Base-by-base conservation (phyloP, 64 coral and sea anemone genomes). In the Hydrozoanthus tunicans region DNA sequence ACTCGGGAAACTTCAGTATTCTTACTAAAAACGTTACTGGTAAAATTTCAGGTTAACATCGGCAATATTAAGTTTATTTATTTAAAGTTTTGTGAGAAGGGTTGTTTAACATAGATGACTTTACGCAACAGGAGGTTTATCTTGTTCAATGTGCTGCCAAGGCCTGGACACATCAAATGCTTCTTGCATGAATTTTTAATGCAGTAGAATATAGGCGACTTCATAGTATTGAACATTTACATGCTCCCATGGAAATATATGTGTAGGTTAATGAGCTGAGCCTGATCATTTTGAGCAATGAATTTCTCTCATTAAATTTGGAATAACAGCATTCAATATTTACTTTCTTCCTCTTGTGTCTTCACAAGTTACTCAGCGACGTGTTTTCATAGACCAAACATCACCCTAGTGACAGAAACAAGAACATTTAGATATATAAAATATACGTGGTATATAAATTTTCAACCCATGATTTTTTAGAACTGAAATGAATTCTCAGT, bases 111-210 rank as follows among this genome's bases (percentile, higher is more conserved):
- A 72, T 7, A n/a, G n/a, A 5, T 56, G 64, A 86, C 43, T 71
- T 71, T 8, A 14, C 59, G 53, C 27, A 53, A 15, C 24, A 6
- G 26, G 27, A 14, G 14, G 7, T 64, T 82, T 82, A 15, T 15
- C 56, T 11, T 61, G 12, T 59, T 32, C 53, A 12, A 51, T 88
- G 54, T 88, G 60, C 59, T 60, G 84, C 15, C 65, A 60, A 83
- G 59, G 52, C 83, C 54, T 86, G 83, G 65, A 70, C 51, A 24
- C 84, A 43, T 88, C 61, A 85, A 88, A 88, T 73, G 11, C 59
- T 26, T 88, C 15, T 75, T 6, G 4, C 84, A 75, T 88, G 24
- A 88, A 88, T 88, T 88, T 88, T 88, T 88, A 88, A 88, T 88
- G 32, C 24, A 64, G 27, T 64, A 60, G 27, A 81, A 82, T 9